Conservation (phyloP, 2,113 vertebrate species). For the Siniperca knerii region DNA sequence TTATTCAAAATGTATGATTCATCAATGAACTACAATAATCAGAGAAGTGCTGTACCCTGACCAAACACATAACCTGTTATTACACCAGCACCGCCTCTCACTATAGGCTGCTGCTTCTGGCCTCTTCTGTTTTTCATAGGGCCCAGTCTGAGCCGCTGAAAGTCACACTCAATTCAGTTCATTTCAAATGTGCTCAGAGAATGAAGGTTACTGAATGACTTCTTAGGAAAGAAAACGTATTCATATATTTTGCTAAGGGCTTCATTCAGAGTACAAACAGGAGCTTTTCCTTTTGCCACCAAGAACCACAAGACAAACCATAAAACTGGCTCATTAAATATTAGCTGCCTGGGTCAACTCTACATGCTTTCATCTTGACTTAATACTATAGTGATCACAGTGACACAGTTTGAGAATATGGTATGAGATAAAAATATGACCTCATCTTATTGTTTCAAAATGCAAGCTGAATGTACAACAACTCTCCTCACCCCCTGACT, state of each 20-base stretch:
- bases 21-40: neutral
- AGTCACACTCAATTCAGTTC: neutral
- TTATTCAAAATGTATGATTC: too few relatives aligned
- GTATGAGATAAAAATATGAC: too few relatives aligned
- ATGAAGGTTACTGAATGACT: neutral
- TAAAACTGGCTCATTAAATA: neutral
- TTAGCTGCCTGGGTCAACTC: too few relatives aligned
- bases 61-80: too few relatives aligned
- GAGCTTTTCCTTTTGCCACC: neutral
- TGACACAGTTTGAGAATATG: too few relatives aligned
- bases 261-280: neutral
- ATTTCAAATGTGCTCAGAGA: neutral
- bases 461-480: neutral
- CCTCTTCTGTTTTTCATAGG: neutral
- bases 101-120: neutral
- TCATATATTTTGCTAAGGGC: neutral
- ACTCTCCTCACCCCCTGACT: too few relatives aligned
- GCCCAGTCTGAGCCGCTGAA: neutral
- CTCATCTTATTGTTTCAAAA: neutral
- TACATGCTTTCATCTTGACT: too few relatives aligned
- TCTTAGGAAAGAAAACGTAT: neutral
- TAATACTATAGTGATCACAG: too few relatives aligned
- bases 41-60: too few relatives aligned
- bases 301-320: neutral
- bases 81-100: neutral